Evolutionary conservation across 2,888 invertebrate genomes (phyloP), one percentile per base, ranked within the genome.

Genomic region (Furcula furcula): DNA sequence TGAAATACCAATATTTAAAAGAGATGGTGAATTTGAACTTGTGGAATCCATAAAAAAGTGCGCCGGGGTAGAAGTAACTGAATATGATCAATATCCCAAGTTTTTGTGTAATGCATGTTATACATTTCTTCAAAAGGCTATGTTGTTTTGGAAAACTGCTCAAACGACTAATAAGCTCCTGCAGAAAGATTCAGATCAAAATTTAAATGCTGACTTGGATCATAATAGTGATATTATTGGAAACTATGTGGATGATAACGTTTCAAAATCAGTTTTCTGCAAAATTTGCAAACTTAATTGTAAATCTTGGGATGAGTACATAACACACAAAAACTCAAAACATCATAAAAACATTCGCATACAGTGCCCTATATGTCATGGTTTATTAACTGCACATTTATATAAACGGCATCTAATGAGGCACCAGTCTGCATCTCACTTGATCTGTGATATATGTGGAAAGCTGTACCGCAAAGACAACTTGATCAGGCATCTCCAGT

Each of bases 401-500:
- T 61, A 57, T 55, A 35, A 55, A 54, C 41, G 60, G 54, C 44
- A 71, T 65, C 32, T 75, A 54, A 38, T 36, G 44, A 38, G 46
- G 19, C 56, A 56, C 26, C 44, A 56, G 26, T 45, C 56, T 2
- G 48, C 44, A 10, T 57, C 71, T 1, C 76, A 76, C 35, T 46
- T 74, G 2, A 48, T 77, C 12, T 79, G 80, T 46, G 80, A 80
- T 7, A 59, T 78, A 7, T 80, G 80, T 37, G 80, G 80, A 0
- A 77, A 78, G 35, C 45, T 77, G 7, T 77, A 68, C 30, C 63
- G 76, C 1, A 79, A 79, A 54, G 76, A 76, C 9, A 78, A 80
- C 44, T 56, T 81, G 19, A 28, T 62, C 0, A 53, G 77, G 13
- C 80, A 81, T 36, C 43, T 77, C 5, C 75, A 56, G 9, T 41